Conservation (phyloP, 1,140 invertebrate species). For the Acromyrmex heyeri region DNA sequence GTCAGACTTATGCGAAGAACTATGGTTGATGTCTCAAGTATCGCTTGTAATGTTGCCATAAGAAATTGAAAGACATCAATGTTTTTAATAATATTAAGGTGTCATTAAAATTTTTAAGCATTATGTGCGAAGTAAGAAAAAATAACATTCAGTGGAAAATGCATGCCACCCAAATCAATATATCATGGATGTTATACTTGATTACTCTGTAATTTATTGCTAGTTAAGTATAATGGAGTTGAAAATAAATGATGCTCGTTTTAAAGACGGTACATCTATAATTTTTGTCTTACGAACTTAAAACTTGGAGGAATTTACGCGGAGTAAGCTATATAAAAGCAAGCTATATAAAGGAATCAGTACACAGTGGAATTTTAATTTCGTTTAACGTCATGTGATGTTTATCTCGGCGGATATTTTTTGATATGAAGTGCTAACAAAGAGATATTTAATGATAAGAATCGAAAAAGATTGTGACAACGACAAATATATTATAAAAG, state of each 20-base stretch:
- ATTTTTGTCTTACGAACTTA: not conserved
- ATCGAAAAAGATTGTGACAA: not conserved
- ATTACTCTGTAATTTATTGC: not conserved
- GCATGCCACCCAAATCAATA: not conserved
- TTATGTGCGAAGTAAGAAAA: not conserved
- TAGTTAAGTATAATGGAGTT: not conserved
- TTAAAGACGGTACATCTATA: not conserved
- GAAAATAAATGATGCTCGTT: constrained; percentile 15
- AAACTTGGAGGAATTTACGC: not conserved
- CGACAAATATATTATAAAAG: not conserved
- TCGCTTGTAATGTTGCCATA: not conserved
- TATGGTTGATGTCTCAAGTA: constrained; percentile 36
- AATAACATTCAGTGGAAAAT: not conserved
- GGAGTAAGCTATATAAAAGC: too few species aligned
- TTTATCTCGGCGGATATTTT: constrained; percentile 31
- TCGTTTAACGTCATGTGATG: not conserved
- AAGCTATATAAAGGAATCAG: not conserved
- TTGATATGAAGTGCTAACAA: not conserved
- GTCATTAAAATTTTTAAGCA: constrained; percentile 7
- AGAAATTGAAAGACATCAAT: not conserved
- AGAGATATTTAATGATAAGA: not conserved
- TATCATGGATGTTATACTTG: not conserved
- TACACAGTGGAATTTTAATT: not conserved
- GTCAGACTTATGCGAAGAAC: constrained; percentile 36
- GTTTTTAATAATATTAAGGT: constrained; percentile 6